Evolutionary conservation across 2,888 invertebrate species (phyloP).

Genomic region (Cheilosia variabilis): DNA sequence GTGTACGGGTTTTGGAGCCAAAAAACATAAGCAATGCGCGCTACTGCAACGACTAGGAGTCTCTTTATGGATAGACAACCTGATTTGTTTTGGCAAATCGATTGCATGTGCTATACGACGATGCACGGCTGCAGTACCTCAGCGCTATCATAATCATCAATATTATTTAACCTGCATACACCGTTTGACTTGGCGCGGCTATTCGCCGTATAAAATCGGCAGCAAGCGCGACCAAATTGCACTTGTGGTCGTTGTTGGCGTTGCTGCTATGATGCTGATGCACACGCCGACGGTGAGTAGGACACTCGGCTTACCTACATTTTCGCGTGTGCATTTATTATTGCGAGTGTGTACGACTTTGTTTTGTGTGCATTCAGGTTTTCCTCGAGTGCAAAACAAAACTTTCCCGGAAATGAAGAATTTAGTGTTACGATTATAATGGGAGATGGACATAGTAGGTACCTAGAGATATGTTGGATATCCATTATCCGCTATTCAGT

Average conservation of each 20-base stretch:
- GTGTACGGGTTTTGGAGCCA: slow-evolving; percentile 5
- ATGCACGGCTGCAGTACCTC: slow-evolving; percentile 31
- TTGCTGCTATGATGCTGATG: neutral
- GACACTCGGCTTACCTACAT: slow-evolving; percentile 68
- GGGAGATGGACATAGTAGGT: neutral
- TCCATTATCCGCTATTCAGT: too few species aligned
- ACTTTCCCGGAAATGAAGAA: slow-evolving; percentile 73
- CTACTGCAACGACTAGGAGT: slow-evolving; percentile 31
- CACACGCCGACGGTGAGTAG: slow-evolving; percentile 39
- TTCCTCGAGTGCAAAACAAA: slow-evolving; percentile 36
- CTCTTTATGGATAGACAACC: slow-evolving; percentile 40
- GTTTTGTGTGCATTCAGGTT: neutral
- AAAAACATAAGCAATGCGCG: slow-evolving; percentile 43
- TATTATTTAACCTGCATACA: slow-evolving; percentile 70
- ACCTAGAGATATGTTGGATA: too few species aligned
- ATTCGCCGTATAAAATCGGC: slow-evolving; percentile 39
- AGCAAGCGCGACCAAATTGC: slow-evolving; percentile 57
- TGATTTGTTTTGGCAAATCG: slow-evolving; percentile 49
- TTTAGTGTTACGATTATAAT: slow-evolving; percentile 33
- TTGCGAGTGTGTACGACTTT: slow-evolving; percentile 39
- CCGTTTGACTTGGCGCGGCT: slow-evolving; percentile 67
- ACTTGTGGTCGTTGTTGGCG: slow-evolving; percentile 20
- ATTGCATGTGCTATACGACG: slow-evolving; percentile 35
- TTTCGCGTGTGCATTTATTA: slow-evolving; percentile 57
- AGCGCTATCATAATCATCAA: slow-evolving; percentile 67